These are phyloP conservation scores for Cylloceria caligata DNA, from an alignment of 2,888 invertebrate genomes.

Conservation along the genomic window DNA sequence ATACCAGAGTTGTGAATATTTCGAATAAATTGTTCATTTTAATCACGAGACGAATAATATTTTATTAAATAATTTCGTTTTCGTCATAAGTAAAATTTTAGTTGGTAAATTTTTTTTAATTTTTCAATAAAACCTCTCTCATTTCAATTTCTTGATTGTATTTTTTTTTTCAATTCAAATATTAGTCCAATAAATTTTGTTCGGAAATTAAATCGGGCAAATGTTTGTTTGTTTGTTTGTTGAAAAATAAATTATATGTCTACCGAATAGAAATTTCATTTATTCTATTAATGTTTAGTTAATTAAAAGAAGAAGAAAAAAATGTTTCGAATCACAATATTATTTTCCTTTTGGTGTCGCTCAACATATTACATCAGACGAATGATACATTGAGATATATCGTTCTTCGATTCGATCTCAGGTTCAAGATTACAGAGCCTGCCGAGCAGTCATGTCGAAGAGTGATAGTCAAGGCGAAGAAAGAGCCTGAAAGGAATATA, in stretches of 20 bases:
- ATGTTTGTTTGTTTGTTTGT: too few species aligned
- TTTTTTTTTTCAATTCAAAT: too few species aligned
- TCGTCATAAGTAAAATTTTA: not conserved
- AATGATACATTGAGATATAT: not conserved
- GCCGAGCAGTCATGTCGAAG: conserved; percentile 17
- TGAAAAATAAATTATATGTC: not conserved
- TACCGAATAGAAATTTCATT: not conserved
- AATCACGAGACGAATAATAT: not conserved
- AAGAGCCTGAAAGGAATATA: not conserved
- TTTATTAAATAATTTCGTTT: not conserved
- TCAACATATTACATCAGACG: not conserved
- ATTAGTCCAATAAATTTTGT: too few species aligned
- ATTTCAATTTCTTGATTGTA: too few species aligned
- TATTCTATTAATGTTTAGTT: too few species aligned
- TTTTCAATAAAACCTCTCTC: too few species aligned
- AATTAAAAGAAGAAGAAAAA: too few species aligned
- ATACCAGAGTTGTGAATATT: not conserved
- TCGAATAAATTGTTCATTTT: not conserved
- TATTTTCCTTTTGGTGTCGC: not conserved
- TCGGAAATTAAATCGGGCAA: too few species aligned
- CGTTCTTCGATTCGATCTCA: conserved; percentile 2
- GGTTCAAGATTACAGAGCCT: conserved; percentile 29
- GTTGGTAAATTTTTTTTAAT: not conserved
- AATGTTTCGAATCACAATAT: not conserved
- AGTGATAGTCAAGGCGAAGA: conserved; percentile 15